Evolutionary conservation across 2,113 vertebrate species (phyloP).

Genomic region (Phaethornis superciliosus): DNA sequence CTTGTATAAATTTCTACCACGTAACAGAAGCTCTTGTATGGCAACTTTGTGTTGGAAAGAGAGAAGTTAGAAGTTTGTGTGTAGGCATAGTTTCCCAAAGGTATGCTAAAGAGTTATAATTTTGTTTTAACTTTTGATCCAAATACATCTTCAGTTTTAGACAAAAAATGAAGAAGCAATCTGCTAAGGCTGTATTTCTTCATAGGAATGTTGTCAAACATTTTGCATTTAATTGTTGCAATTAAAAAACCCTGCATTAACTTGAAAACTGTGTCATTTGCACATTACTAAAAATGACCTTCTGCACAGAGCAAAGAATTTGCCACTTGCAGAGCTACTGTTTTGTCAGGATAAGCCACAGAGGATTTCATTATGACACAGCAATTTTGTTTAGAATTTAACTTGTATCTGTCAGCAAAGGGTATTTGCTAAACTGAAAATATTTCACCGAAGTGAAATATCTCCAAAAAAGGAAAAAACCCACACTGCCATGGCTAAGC

Average conservation of each 20-base stretch:
- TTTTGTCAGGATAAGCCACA: background rate
- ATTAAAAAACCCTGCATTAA: conserved; percentile 8
- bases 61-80: background rate
- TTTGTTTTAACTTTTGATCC: background rate
- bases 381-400: background rate
- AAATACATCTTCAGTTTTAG: background rate
- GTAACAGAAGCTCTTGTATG: background rate
- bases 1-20: background rate
- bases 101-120: background rate
- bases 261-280: background rate
- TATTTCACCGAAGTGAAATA: background rate
- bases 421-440: background rate
- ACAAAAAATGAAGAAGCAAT: background rate
- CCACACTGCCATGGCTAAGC: background rate
- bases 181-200: background rate
- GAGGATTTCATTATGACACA: background rate
- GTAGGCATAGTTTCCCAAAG: background rate
- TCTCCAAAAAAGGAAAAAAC: background rate
- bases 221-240: background rate
- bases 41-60: background rate
- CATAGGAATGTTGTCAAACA: background rate
- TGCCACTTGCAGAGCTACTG: background rate
- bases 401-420: background rate
- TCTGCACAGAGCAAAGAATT: background rate
- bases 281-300: background rate